Evolutionary conservation across 2,113 vertebrate species (phyloP).

Genomic region (Esox niger): DNA sequence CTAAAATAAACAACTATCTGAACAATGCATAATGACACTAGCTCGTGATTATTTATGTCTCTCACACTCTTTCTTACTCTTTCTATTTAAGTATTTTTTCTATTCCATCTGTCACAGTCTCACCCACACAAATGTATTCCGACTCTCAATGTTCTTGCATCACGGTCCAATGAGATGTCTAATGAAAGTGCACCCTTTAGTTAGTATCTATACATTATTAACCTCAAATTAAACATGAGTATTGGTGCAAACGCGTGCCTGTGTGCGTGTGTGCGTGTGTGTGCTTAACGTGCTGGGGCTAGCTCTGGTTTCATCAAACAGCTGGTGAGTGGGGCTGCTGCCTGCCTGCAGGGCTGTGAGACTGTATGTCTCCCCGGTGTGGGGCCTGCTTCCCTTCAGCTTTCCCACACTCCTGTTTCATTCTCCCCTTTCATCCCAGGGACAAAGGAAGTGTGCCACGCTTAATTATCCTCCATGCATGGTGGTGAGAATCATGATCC

Average conservation of each 20-base stretch:
- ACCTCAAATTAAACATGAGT: too few relatives aligned
- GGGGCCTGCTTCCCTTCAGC: conserved; percentile 50
- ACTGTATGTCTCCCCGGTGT: conserved; percentile 37
- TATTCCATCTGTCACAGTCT: too few relatives aligned
- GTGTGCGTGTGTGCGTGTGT: neutral
- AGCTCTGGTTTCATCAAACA: conserved; percentile 54
- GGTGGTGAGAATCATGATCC: conserved; percentile 55
- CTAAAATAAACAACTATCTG: conserved; percentile 5
- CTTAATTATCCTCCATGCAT: conserved; percentile 74
- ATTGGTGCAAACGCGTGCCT: neutral
- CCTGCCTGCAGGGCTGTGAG: neutral
- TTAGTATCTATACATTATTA: too few relatives aligned
- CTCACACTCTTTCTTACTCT: too few relatives aligned
- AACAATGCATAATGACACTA: neutral
- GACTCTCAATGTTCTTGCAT: too few relatives aligned
- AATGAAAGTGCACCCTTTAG: too few relatives aligned
- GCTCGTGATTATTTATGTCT: neutral
- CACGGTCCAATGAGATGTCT: too few relatives aligned
- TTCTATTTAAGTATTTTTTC: too few relatives aligned
- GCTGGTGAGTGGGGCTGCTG: conserved; percentile 37
- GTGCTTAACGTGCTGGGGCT: conserved; percentile 9
- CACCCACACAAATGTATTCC: too few relatives aligned
- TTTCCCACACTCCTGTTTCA: conserved; percentile 76
- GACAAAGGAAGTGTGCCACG: conserved; percentile 84
- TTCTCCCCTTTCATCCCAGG: conserved; percentile 53